Conservation (phyloP, 2,113 vertebrate genomes). For the Pelvicachromis taeniatus region DNA sequence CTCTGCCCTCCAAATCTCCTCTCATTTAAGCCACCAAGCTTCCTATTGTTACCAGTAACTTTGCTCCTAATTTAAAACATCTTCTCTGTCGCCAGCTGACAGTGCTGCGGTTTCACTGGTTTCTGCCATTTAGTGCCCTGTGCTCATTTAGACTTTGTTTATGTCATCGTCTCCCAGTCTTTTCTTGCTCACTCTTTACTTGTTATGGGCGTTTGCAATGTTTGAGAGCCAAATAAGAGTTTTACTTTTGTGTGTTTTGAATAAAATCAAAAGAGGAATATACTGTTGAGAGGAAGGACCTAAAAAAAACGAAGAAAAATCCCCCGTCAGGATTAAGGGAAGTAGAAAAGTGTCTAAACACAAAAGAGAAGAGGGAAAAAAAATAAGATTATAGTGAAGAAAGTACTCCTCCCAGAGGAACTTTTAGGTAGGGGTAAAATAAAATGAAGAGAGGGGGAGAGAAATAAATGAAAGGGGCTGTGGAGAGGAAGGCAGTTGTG, state of each 20-base stretch:
- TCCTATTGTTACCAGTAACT: slow-evolving; percentile 10
- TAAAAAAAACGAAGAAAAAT: background rate
- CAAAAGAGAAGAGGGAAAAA: background rate
- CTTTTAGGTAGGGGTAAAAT: background rate
- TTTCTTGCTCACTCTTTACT: background rate
- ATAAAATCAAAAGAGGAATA: slow-evolving; percentile 9
- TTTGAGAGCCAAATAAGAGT: background rate
- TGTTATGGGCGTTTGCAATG: background rate
- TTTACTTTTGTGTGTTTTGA: background rate
- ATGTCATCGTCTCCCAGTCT: background rate
- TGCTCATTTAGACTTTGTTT: slow-evolving; percentile 4
- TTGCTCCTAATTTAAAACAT: slow-evolving; percentile 17
- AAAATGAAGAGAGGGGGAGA: background rate
- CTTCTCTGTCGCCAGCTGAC: background rate
- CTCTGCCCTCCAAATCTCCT: background rate
- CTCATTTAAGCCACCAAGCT: slow-evolving; percentile 19
- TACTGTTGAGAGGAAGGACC: background rate
- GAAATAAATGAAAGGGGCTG: slow-evolving; percentile 12
- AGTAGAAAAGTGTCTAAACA: slow-evolving; percentile 3
- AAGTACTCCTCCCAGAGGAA: background rate
- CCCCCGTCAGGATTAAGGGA: background rate
- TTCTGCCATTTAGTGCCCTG: background rate
- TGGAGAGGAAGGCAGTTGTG: slow-evolving; percentile 18
- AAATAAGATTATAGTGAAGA: background rate
- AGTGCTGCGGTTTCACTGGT: background rate